Base-by-base conservation (phyloP, 2,888 invertebrate genomes). In the Lasioglossum leucozonium region DNA sequence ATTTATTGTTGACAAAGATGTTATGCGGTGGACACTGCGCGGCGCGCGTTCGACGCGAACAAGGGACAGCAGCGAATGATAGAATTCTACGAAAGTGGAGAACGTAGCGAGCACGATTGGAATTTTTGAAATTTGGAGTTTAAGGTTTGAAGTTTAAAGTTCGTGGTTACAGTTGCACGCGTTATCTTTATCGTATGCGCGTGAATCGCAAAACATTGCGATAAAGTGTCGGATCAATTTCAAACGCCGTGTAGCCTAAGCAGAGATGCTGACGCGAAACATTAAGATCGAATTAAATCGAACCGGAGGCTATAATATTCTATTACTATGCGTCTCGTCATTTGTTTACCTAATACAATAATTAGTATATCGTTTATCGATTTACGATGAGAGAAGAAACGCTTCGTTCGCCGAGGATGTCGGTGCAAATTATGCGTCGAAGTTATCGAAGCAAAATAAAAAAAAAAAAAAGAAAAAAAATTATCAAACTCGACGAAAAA, bases 241-340 rank as follows among this genome's bases (percentile, higher is more conserved):
- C n/a, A 75, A 34, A 69, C 37, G 42, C 72, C 65, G 26, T n/a
- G 72, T 71, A 84, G 78, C 67, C 51, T 81, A 85, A 77, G 37
- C 51, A 73, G 40, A 69, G 67, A 79, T 62, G 73, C 55, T 42
- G 40, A 76, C 26, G 26, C 44, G 71, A 51, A 73, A 73, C 37
- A 67, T 75, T 47, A 44, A 26, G 42, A 18, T 67, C 34, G 67
- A 72, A 83, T 80, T 18, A 79, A 86, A 84, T 75, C 72, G 69
- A 79, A 82, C 58, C 40, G 74, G 69, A 62, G 34, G 42, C 65
- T 75, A 77, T 47, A 47, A 84, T 72, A 82, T 78, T 82, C 67
- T 44, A 79, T 81, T 73, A 76, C 72, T 82, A 86, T 67, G 65
- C 71, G 69, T 86, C 71, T 87, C 80, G 78, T 79, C 80, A 69